Percentiles rank a stretch among this genome's conserved stretches.
Evolutionary conservation across 1,140 invertebrate genomes (phyloP).

Genomic region (Grapholita molesta): DNA sequence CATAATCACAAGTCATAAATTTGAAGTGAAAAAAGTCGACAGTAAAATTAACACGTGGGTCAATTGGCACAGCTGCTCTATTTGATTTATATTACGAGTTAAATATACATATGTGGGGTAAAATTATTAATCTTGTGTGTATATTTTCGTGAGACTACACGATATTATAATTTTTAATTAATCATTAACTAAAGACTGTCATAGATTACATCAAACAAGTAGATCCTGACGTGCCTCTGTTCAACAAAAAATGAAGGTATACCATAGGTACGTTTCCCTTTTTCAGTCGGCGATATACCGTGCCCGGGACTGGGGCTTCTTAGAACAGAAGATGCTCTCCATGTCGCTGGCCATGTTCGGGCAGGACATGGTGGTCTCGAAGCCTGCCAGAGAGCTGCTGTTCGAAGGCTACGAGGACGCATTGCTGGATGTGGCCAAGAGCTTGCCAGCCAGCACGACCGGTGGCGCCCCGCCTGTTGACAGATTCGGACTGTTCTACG

Average conservation of each 20-base stretch:
- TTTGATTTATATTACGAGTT: no score
- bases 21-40: no score
- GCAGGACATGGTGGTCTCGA: constrained; percentile 80
- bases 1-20: no score
- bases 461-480: constrained; percentile 82
- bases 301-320: constrained; percentile 75
- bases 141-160: no score
- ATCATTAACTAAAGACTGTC: no score
- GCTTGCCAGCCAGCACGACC: constrained; percentile 72
- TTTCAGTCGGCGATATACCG: constrained; percentile 84
- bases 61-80: no score
- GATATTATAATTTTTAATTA: no score
- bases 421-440: constrained; percentile 82
- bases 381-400: constrained; percentile 84
- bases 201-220: no score
- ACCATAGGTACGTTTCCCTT: constrained; percentile 32
- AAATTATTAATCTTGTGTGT: no score
- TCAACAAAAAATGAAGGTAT: neutral
- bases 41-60: no score
- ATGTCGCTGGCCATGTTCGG: constrained; percentile 75
- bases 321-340: constrained; percentile 80
- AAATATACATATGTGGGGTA: no score
- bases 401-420: constrained; percentile 88
- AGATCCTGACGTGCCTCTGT: no score
- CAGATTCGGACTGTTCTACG: constrained; percentile 90